These are phyloP conservation scores for Drosophila mauritiana DNA, from an alignment of 1,140 invertebrate genomes.

Conservation along the genomic window DNA sequence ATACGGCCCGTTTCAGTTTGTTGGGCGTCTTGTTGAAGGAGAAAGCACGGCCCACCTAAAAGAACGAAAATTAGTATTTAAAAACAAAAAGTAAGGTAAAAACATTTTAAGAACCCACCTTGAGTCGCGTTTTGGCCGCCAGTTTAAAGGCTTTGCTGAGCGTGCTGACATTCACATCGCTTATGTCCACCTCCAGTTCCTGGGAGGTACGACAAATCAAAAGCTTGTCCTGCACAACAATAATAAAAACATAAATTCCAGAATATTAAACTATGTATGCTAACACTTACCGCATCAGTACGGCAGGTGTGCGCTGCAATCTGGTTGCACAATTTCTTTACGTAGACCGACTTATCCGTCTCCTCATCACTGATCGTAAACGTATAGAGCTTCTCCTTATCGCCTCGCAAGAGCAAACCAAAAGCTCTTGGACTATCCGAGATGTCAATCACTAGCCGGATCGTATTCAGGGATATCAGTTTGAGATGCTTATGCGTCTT, in stretches of 20 bases:
- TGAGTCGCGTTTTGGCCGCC: conserved; percentile 92
- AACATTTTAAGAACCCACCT: conserved; percentile 85
- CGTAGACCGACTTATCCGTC: conserved; percentile 91
- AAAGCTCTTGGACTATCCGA: conserved; percentile 95
- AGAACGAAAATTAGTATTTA: not conserved
- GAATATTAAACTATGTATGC: not conserved
- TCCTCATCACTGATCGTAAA: conserved; percentile 93
- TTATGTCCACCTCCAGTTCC: conserved; percentile 93
- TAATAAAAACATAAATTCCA: not conserved
- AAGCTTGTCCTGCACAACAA: conserved; percentile 73
- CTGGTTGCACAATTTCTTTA: conserved; percentile 93
- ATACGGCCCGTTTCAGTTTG: conserved; percentile 96
- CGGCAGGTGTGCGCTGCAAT: conserved; percentile 95
- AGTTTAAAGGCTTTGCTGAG: conserved; percentile 95
- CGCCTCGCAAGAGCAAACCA: conserved; percentile 92
- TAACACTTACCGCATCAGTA: conserved; percentile 90
- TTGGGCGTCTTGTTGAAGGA: conserved; percentile 97
- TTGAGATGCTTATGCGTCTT: conserved; percentile 97
- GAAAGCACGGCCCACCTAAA: conserved; percentile 92
- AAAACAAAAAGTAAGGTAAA: not conserved
- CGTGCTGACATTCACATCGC: conserved; percentile 92
- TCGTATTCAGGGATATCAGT: conserved; percentile 93
- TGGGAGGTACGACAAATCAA: conserved; percentile 89
- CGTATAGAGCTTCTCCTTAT: conserved; percentile 94
- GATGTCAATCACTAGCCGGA: conserved; percentile 95